These are phyloP conservation scores for Pasiphila rectangulata DNA, from an alignment of 2,888 invertebrate genomes.

Conservation along the genomic window DNA sequence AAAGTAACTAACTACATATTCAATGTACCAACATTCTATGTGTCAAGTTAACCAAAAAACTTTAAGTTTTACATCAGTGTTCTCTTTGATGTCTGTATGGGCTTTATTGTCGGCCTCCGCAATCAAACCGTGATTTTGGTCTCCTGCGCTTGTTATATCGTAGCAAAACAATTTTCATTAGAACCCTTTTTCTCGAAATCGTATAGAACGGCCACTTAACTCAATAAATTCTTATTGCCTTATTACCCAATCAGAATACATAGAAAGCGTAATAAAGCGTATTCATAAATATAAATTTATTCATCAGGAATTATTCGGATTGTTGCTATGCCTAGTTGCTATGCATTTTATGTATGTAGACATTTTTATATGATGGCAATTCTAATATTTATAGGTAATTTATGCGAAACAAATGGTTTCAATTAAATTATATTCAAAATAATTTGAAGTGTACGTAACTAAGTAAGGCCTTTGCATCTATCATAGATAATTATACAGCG, in stretches of 20 bases:
- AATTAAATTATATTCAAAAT: no score
- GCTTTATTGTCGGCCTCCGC: no score
- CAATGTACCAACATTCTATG: constrained; percentile 2
- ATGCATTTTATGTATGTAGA: neutral
- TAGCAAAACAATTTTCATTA: constrained; percentile 23
- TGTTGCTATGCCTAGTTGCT: constrained; percentile 5
- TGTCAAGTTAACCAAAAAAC: no score
- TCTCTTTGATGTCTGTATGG: no score
- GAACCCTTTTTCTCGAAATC: constrained; percentile 14
- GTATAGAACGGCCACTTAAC: constrained; percentile 10
- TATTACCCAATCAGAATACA: constrained; percentile 29
- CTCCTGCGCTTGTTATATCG: constrained; percentile 9
- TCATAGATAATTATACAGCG: no score
- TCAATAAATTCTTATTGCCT: constrained; percentile 14
- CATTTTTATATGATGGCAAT: neutral
- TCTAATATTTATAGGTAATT: neutral
- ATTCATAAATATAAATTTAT: constrained; percentile 19
- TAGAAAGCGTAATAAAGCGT: constrained; percentile 23
- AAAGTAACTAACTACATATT: no score
- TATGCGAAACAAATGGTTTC: no score
- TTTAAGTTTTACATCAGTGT: no score
- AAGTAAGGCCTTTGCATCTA: no score
- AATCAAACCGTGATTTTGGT: neutral
- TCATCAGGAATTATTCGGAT: constrained; percentile 25
- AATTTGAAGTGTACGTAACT: no score